Percentiles rank a stretch among this genome's conserved stretches.
Evolutionary conservation across 2,888 invertebrate species (phyloP).

Genomic region (Cosmopolites sordidus): DNA sequence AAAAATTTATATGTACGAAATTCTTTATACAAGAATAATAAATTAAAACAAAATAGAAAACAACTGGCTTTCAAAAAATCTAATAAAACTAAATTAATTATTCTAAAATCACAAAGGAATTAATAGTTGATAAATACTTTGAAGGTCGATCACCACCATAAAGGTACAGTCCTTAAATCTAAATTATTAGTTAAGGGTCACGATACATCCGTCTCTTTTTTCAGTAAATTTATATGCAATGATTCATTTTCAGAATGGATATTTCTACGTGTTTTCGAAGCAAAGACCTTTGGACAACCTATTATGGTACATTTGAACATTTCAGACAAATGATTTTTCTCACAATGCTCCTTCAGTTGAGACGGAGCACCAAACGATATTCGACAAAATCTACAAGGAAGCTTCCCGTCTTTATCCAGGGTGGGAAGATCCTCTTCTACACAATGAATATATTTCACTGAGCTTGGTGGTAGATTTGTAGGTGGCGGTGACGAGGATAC

Average conservation of each 20-base stretch:
- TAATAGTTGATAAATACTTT: conserved; percentile 25
- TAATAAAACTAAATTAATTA: conserved; percentile 40
- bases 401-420: conserved; percentile 62
- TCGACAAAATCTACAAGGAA: conserved; percentile 68
- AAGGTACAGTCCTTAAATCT: conserved; percentile 44
- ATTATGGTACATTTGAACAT: conserved; percentile 71
- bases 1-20: conserved; percentile 13
- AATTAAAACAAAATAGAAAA: conserved; percentile 37
- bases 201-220: conserved; percentile 42
- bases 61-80: conserved; percentile 42
- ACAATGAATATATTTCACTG: conserved; percentile 53
- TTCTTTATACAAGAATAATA: conserved; percentile 34
- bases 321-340: conserved; percentile 62
- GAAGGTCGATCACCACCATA: conserved; percentile 46
- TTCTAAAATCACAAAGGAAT: conserved; percentile 45
- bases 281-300: conserved; percentile 74
- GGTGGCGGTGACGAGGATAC: conserved; percentile 52
- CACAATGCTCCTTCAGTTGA: conserved; percentile 69
- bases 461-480: conserved; percentile 42
- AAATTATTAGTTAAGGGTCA: conserved; percentile 45
- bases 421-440: conserved; percentile 65
- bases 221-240: conserved; percentile 49
- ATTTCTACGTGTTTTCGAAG: conserved; percentile 73
- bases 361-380: conserved; percentile 59
- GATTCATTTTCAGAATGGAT: conserved; percentile 68